Base-by-base conservation (phyloP, 1,140 invertebrate genomes). In the Ostrea edulis region DNA sequence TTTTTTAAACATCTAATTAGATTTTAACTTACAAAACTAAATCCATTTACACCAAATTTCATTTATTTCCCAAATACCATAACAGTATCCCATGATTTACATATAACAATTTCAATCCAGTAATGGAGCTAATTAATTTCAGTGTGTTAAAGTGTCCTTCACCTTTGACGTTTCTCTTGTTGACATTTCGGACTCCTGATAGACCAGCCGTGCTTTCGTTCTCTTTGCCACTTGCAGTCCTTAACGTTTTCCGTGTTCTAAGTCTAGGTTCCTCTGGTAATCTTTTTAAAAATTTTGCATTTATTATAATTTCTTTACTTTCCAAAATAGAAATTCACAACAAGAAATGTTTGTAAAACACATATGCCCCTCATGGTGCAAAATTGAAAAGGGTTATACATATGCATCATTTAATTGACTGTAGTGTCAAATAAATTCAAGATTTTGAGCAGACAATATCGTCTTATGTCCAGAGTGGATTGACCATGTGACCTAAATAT, bases 301-400 rank as follows among this genome's bases (percentile, higher is more conserved):
- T 55, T 84, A 84, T 62, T 82, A 62, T 54, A 35, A 22, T 53
- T 83, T 86, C 53, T 85, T 82, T 81, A 65, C 82, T 71, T 68
- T 86, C 35, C 65, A 71, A 44, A 77, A 84, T 4, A 81, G 25
- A 71, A 44, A 44, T 44, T 62, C 58, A 29, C 55, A 44, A 7
- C 14, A 20, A 25, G 44, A 85, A 20, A 52, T 3, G n/a, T n/a
- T n/a, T n/a, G n/a, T n/a, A n/a, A n/a, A n/a, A n/a, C n/a, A n/a
- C n/a, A n/a, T n/a, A n/a, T n/a, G n/a, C n/a, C n/a, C n/a, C n/a
- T n/a, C n/a, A n/a, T n/a, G n/a, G n/a, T n/a, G n/a, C n/a, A n/a
- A n/a, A n/a, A n/a, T n/a, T n/a, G n/a, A n/a, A n/a, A n/a, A n/a
- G n/a, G n/a, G n/a, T n/a, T n/a, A n/a, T n/a, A n/a, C n/a, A n/a